These are phyloP conservation scores for Lineus longissimus DNA, from an alignment of 1,140 invertebrate species.

Conservation along the genomic window DNA sequence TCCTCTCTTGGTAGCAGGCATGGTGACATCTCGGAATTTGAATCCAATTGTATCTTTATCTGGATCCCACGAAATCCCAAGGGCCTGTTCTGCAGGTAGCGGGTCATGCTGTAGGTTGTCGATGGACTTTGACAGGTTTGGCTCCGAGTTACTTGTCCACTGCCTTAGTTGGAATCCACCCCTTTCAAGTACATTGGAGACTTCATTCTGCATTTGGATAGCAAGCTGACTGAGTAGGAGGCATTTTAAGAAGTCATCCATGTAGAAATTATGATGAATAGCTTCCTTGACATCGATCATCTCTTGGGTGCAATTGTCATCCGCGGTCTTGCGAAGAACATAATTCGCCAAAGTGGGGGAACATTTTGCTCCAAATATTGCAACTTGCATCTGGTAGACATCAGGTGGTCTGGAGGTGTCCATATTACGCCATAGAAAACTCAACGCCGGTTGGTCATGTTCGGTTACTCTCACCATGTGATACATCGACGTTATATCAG, in stretches of 20 bases:
- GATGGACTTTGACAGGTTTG: too few species aligned
- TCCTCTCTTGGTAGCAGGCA: too few species aligned
- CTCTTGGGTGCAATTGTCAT: background rate
- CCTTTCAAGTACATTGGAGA: background rate
- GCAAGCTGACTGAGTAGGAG: background rate
- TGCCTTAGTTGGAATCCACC: background rate
- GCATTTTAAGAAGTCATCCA: conserved; percentile 2
- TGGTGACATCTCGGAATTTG: too few species aligned
- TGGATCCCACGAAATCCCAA: too few species aligned
- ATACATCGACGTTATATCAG: conserved; percentile 5
- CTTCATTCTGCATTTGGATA: background rate
- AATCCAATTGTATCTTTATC: too few species aligned
- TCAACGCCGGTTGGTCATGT: background rate
- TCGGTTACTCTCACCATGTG: background rate
- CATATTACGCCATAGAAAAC: conserved; percentile 4
- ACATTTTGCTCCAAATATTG: conserved; percentile 4
- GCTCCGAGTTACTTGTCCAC: background rate
- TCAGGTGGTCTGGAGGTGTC: background rate
- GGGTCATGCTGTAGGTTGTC: too few species aligned
- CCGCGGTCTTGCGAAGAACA: background rate
- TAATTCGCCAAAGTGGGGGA: background rate
- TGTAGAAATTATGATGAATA: background rate
- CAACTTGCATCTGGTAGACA: background rate
- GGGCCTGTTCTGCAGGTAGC: too few species aligned
- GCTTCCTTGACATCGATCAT: background rate